These are phyloP conservation scores for Lepus timidus DNA, from an alignment of 2,113 vertebrate species.

Conservation along the genomic window DNA sequence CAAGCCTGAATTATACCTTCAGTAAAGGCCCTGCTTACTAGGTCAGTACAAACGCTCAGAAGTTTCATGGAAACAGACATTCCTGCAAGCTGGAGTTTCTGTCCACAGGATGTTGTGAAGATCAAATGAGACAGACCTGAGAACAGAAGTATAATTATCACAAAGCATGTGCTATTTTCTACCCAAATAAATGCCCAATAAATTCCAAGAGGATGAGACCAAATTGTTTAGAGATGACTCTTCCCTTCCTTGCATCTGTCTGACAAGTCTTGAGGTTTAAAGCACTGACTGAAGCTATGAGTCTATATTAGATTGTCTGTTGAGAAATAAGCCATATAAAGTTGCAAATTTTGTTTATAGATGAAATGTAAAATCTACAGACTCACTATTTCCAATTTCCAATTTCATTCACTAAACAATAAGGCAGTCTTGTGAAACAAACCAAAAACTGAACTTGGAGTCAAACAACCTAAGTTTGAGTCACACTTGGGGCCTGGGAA, in stretches of 20 bases:
- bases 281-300: background rate
- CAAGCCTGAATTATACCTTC: background rate
- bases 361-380: slow-evolving; percentile 31
- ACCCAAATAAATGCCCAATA: background rate
- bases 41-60: background rate
- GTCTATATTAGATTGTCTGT: background rate
- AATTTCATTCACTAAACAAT: background rate
- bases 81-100: background rate
- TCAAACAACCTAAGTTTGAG: background rate
- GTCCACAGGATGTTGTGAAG: background rate
- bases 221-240: background rate
- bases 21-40: background rate
- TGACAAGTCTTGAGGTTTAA: slow-evolving; percentile 38
- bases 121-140: background rate
- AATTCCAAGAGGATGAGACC: slow-evolving; percentile 25
- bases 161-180: background rate
- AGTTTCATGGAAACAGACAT: background rate
- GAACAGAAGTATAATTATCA: background rate
- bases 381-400: background rate
- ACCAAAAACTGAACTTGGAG: background rate
- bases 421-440: background rate
- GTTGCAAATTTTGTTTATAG: background rate
- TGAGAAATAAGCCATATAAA: slow-evolving; percentile 31
- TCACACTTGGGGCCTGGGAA: background rate
- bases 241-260: slow-evolving; percentile 15